These are phyloP conservation scores for Macaria notata DNA, from an alignment of 2,888 invertebrate species.

Conservation along the genomic window DNA sequence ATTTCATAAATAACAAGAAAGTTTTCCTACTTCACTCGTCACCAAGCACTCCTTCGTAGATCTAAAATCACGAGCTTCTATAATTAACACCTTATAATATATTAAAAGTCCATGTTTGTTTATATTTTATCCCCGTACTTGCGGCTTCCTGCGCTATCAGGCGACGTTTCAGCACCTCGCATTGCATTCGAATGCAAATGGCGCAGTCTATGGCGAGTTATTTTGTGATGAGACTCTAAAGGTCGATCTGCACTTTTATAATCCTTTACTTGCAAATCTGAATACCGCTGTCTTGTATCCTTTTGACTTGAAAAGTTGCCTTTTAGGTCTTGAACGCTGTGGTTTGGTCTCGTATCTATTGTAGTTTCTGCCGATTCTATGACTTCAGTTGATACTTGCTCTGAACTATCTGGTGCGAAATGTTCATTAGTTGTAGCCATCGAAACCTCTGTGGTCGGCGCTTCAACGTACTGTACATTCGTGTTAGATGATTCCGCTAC, in stretches of 20 bases:
- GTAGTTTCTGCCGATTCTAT: constrained; percentile 40
- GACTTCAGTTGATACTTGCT: constrained; percentile 39
- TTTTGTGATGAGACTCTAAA: constrained; percentile 20
- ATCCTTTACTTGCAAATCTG: constrained; percentile 38
- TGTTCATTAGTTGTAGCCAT: constrained; percentile 49
- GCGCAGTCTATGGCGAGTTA: constrained; percentile 34
- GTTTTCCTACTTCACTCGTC: constrained; percentile 39
- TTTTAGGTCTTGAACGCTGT: constrained; percentile 33
- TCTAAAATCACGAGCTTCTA: constrained; percentile 50
- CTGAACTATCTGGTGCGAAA: constrained; percentile 37
- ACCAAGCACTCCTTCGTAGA: constrained; percentile 40
- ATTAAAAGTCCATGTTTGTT: constrained; percentile 26
- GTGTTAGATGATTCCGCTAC: constrained; percentile 67
- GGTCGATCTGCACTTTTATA: constrained; percentile 37
- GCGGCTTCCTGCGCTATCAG: constrained; percentile 50
- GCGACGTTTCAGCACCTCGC: constrained; percentile 39
- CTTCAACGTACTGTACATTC: constrained; percentile 64
- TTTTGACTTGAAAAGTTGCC: constrained; percentile 29
- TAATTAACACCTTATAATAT: constrained; percentile 41
- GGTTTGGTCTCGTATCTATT: constrained; percentile 37
- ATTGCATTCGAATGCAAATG: constrained; percentile 38
- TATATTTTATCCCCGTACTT: constrained; percentile 72
- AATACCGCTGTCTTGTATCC: constrained; percentile 42
- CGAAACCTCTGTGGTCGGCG: constrained; percentile 51
- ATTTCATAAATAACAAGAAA: constrained; percentile 45